phyloP scores from a whole-genome alignment of 2,888 invertebrate genomes.

The Octonoba sinensis region DNA sequence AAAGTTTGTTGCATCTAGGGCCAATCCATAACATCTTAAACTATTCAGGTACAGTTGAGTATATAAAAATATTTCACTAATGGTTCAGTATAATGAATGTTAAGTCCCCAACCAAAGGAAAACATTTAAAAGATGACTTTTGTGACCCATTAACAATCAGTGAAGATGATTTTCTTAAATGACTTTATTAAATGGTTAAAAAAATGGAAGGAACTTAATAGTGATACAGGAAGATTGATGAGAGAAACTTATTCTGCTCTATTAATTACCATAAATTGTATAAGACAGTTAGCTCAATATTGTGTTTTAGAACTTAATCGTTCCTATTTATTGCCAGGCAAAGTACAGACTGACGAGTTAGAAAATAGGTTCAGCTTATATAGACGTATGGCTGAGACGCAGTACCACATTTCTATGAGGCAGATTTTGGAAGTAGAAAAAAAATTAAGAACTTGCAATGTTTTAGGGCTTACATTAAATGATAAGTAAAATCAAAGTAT shows the following conservation, averaged over 20 bases:
- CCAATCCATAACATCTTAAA: not conserved
- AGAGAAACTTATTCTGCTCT: too few relatives aligned
- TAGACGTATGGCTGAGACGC: not conserved
- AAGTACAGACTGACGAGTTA: conserved; percentile 8
- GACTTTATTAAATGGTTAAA: too few relatives aligned
- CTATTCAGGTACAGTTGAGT: not conserved
- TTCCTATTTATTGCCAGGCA: not conserved
- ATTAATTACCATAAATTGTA: too few relatives aligned
- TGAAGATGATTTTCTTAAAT: too few relatives aligned
- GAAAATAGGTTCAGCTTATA: conserved; percentile 11
- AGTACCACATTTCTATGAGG: conserved; percentile 7
- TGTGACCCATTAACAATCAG: not conserved
- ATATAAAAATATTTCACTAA: conserved; percentile 2
- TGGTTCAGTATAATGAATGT: conserved; percentile 10
- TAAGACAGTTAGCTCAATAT: not conserved
- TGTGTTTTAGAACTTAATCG: not conserved
- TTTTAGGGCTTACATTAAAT: not conserved
- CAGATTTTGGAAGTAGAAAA: conserved; percentile 7
- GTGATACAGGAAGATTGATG: too few relatives aligned
- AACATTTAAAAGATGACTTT: not conserved
- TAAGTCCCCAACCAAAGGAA: not conserved
- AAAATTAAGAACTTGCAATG: conserved; percentile 10
- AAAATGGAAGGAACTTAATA: too few relatives aligned
- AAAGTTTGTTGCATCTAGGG: not conserved
- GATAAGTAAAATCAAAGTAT: not conserved